Base-by-base conservation (phyloP, 1,140 invertebrate species). In the Zaprionus inermis region DNA sequence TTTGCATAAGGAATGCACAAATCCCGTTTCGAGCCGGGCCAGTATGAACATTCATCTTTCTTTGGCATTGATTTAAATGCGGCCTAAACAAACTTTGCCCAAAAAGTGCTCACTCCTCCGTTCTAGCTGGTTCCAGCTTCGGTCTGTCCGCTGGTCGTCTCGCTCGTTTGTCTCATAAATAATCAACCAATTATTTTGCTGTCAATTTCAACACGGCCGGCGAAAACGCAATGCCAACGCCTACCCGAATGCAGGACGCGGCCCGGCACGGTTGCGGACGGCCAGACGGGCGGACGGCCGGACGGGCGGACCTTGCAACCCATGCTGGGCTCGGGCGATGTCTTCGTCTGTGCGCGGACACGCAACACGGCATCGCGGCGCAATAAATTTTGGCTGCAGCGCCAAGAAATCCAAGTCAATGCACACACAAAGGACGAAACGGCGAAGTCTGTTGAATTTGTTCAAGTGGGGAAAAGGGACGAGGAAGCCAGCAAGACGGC, bases 131-230 rank as follows among this genome's bases (percentile, higher is more conserved):
- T 18, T 3, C n/a, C n/a, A n/a, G n/a, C n/a, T 7, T 16, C 2
- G 44, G 16, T 49, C 18, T 22, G 44, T 49, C 44, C 44, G 44
- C 5, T 7, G 54, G 63, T 18, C 20, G 22, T 60, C 54, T 77
- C 28, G 85, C 76, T 82, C 68, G 82, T 78, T 78, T 72, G 67
- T 67, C 82, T 78, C 88, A 91, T 91, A 91, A 91, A 91, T 91
- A 91, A 91, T 84, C 80, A 83, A 88, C 83, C 88, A 91, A 91
- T 91, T 91, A 91, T 91, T 91, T 91, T 91, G 71, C 88, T 91
- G 88, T 91, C 88, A 91, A 91, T 91, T 91, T 89, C 88, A 91
- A 91, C 88, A 91, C 88, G 84, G 81, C 83, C 84, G 79, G 74
- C 73, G 78, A 88, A 89, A 88, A 88, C 80, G 80, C 84, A 88